phyloP scores from a whole-genome alignment of 2,797 vertebrate species.

The Rhincodon typus region DNA sequence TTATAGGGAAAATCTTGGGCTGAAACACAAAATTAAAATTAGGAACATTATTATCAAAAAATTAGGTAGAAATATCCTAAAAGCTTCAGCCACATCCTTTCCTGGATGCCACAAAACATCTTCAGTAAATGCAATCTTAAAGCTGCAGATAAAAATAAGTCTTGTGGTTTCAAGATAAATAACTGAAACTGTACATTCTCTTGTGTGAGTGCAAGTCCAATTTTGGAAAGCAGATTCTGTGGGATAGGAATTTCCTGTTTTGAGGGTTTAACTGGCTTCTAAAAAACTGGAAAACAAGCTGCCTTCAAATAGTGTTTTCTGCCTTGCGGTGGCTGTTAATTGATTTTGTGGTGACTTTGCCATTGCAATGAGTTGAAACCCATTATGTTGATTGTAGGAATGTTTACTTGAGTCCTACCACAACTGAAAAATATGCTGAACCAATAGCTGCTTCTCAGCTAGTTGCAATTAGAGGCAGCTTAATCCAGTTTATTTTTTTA shows the following conservation, averaged over 20 bases:
- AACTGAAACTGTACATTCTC: neutral
- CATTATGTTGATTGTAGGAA: neutral
- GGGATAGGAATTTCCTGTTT: slow-evolving; percentile 18
- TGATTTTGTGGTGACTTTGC: neutral
- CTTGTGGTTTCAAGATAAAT: neutral
- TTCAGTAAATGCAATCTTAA: neutral
- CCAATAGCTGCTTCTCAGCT: neutral
- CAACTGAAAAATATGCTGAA: neutral
- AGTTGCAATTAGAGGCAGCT: neutral
- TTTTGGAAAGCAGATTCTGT: neutral
- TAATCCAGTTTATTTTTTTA: neutral
- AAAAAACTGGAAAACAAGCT: neutral
- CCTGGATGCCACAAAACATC: neutral
- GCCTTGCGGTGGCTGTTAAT: neutral
- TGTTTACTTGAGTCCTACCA: neutral
- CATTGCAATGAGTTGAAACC: neutral
- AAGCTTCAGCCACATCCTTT: slow-evolving; percentile 17
- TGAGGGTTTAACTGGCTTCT: neutral
- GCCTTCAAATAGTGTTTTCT: neutral
- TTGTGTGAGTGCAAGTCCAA: neutral
- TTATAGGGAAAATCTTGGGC: neutral
- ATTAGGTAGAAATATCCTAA: neutral
- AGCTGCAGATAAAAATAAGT: neutral
- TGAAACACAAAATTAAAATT: neutral
- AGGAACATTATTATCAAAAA: neutral